Evolutionary conservation across 1,140 invertebrate genomes (phyloP).

Genomic region (Caenorhabditis latens): DNA sequence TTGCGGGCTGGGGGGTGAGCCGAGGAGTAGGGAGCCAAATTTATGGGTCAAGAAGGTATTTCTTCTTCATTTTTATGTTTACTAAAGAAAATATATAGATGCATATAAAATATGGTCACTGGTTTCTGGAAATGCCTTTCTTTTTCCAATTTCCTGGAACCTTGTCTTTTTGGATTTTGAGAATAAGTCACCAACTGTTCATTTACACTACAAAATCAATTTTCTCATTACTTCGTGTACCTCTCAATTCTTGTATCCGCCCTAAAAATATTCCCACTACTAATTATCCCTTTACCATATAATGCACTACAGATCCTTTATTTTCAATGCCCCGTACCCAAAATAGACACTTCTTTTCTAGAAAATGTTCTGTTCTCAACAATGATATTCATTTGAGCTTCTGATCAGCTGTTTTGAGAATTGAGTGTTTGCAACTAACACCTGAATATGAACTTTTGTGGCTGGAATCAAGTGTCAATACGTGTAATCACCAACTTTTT

Average conservation of each 20-base stretch:
- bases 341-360: neutral
- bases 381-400: neutral
- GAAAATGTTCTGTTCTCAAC: neutral
- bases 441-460: neutral
- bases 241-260: neutral
- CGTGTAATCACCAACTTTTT: slow-evolving; percentile 4
- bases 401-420: slow-evolving; percentile 3
- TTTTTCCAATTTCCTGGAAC: neutral
- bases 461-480: neutral
- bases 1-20: neutral
- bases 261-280: neutral
- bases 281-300: neutral
- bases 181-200: neutral
- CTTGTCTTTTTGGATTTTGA: neutral
- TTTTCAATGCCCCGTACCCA: neutral
- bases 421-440: neutral
- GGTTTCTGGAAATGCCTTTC: neutral
- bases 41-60: slow-evolving; percentile 16
- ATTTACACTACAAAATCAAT: neutral
- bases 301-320: neutral
- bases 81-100: neutral
- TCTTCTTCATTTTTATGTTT: neutral
- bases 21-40: neutral
- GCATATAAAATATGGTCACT: neutral
- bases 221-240: neutral